Percentiles rank a stretch among this genome's conserved stretches.
Conservation (phyloP, 2,797 vertebrate genomes). For the Ctenosaura bakeri region DNA sequence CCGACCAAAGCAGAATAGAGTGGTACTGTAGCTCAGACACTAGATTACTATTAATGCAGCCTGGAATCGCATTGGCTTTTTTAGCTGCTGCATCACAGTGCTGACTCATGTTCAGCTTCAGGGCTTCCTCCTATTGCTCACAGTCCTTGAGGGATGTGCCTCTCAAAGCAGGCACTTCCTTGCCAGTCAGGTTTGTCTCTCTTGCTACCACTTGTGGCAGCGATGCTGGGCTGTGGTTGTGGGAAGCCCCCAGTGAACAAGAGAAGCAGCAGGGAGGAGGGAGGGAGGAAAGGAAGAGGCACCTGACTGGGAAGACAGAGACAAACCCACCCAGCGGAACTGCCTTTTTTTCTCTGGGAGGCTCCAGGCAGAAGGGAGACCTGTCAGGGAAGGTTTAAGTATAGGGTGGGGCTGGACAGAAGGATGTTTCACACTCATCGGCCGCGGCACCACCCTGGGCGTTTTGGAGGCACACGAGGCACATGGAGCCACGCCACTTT, state of each 20-base stretch:
- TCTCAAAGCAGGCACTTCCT: not conserved
- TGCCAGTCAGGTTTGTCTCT: not conserved
- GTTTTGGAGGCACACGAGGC: not conserved
- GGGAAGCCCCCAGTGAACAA: not conserved
- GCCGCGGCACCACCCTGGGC: not conserved
- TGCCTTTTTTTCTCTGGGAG: not conserved
- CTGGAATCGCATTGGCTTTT: too few relatives aligned
- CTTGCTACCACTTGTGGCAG: not conserved
- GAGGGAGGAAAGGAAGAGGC: not conserved
- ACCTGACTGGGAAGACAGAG: not conserved
- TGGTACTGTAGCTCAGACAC: too few relatives aligned
- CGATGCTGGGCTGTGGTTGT: not conserved
- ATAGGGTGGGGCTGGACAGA: conserved; percentile 26
- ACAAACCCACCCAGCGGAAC: not conserved
- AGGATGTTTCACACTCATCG: not conserved
- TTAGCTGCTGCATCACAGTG: too few relatives aligned
- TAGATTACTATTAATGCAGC: too few relatives aligned
- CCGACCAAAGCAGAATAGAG: too few relatives aligned
- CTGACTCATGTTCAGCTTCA: too few relatives aligned
- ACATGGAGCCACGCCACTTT: not conserved
- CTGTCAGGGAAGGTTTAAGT: conserved; percentile 28
- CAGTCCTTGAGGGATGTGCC: not conserved
- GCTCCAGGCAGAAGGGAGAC: not conserved
- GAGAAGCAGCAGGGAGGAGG: not conserved
- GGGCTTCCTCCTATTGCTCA: too few relatives aligned